Percentiles rank a stretch among this genome's conserved stretches.
Conservation (phyloP, 2,797 vertebrate species). For the Sebastes alutus region DNA sequence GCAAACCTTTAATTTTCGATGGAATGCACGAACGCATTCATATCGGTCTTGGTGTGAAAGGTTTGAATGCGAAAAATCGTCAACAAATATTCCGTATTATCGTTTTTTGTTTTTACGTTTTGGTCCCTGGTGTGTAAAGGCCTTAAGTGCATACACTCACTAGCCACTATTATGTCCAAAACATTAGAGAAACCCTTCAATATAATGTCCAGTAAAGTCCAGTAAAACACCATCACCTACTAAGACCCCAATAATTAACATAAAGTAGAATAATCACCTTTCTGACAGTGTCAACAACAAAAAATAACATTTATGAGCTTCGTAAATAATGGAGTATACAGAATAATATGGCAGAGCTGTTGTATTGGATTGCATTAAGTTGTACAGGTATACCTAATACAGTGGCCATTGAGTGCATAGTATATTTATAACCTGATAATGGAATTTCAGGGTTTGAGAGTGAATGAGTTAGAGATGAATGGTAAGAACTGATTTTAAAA, state of each 20-base stretch:
- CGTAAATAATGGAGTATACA: not conserved
- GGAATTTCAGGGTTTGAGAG: not conserved
- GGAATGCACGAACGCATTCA: too few relatives aligned
- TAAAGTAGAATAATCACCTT: not conserved
- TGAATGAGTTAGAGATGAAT: not conserved
- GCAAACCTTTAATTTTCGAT: too few relatives aligned
- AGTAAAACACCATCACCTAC: too few relatives aligned
- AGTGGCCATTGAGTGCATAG: not conserved
- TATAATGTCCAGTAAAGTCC: not conserved
- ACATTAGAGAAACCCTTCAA: not conserved
- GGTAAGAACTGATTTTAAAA: not conserved
- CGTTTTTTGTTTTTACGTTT: not conserved
- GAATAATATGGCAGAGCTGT: not conserved
- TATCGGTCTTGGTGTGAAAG: too few relatives aligned
- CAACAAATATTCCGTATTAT: not conserved
- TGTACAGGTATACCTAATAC: too few relatives aligned
- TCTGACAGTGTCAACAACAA: not conserved
- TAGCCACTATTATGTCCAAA: not conserved
- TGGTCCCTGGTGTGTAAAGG: not conserved
- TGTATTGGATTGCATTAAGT: too few relatives aligned
- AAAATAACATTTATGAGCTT: accelerated
- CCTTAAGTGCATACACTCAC: not conserved
- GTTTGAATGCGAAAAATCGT: too few relatives aligned
- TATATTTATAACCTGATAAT: not conserved
- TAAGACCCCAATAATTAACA: not conserved